Base-by-base conservation (phyloP, 2,797 vertebrate genomes). In the Sylvia borin region DNA sequence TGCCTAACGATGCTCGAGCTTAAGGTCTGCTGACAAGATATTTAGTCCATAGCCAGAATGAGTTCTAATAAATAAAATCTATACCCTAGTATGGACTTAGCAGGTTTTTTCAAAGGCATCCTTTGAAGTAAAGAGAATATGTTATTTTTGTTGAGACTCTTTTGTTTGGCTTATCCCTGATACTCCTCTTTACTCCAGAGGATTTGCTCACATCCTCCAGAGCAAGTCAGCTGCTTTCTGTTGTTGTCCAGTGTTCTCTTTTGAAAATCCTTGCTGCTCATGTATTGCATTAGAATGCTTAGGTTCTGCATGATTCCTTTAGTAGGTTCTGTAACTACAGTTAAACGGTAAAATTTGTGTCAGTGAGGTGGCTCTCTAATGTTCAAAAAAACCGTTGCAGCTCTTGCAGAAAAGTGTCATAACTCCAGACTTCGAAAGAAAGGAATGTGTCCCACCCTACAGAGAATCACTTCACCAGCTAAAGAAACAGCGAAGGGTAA, bases 361-460 rank as follows among this genome's bases (percentile, higher is more conserved):
- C 25, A 8, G 20, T 64, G 43, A 62, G 19, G 43, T 83, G 26
- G 32, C 54, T 67, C 66, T 88, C 45, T 92, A 51, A 96, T 6
- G 10, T 67, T 66, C 40, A 73, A 88, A 85, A 45, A 64, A 64
- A 32, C 68, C 67, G 72, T 95, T 97, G 75, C 97, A 99, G 99
- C 97, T 99, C 96, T 98, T 99, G 97, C 98, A 98, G 97, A 99
- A 99, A 83, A 98, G 99, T 64, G 66, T 99, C 82, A 98, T 99
- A 87, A 98, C 98, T 83, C 98, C 99, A 72, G 99, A 99, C 95
- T 99, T 99, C 98, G 99, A 99, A 93, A 99, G 99, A 95, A 99
- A 98, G 27, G 98, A 99, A 20, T 95, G 97, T 15, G 98, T 99
- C 18, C 99, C 99, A 68, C 98, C 99, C 5, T 98, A 99, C 94